These are phyloP conservation scores for Diplodus sargus DNA, from an alignment of 2,797 vertebrate genomes.

Conservation along the genomic window DNA sequence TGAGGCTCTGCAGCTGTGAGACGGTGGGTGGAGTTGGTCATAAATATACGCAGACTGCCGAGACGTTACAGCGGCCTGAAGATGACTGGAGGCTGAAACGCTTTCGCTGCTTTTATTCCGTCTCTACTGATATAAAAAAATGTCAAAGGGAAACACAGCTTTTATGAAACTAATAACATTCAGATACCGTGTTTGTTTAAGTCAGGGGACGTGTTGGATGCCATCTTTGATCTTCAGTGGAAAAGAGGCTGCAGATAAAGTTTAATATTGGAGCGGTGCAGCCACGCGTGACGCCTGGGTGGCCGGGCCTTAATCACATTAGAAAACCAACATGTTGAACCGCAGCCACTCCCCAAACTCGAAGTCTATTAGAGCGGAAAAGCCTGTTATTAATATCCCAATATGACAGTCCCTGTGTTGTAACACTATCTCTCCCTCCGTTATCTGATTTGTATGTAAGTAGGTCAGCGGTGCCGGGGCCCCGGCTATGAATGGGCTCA, in stretches of 20 bases:
- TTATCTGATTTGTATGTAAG: conserved; percentile 82
- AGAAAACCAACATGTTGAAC: conserved; percentile 53
- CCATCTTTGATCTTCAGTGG: not conserved
- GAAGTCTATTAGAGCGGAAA: conserved; percentile 62
- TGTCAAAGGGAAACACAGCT: not conserved
- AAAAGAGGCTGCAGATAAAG: not conserved
- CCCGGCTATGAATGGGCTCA: conserved; percentile 70
- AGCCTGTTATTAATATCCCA: conserved; percentile 64
- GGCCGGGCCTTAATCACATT: conserved; percentile 62
- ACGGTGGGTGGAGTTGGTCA: conserved; percentile 6
- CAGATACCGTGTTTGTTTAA: conserved; percentile 3
- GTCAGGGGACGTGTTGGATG: not conserved
- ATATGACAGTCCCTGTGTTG: conserved; percentile 56
- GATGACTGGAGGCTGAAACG: not conserved
- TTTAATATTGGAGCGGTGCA: conserved; percentile 8
- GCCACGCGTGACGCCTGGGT: conserved; percentile 30
- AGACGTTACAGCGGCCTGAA: not conserved
- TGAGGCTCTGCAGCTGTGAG: conserved; percentile 30
- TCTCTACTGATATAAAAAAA: conserved; percentile 1
- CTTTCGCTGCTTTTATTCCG: not conserved
- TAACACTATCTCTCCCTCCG: conserved; percentile 60
- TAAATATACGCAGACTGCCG: not conserved
- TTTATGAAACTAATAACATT: not conserved
- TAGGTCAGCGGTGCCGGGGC: conserved; percentile 78
- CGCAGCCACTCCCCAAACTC: conserved; percentile 49